phyloP scores from a whole-genome alignment of 2,888 invertebrate species.

The Oithona nana region DNA sequence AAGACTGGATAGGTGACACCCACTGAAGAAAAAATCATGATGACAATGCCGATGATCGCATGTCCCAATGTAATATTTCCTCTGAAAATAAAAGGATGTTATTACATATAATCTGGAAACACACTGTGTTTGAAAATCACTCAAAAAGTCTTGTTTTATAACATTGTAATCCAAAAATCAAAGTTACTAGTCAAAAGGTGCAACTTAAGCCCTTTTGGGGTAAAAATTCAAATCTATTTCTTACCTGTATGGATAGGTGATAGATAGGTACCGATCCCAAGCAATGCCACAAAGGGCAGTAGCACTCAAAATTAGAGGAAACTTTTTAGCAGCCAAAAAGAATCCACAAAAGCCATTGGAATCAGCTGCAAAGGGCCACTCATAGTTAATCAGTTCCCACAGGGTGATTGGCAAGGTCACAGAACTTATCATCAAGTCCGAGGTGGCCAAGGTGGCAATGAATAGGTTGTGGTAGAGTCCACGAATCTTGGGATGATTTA shows the following conservation, averaged over 20 bases:
- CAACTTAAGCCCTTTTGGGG: neutral
- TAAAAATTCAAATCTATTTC: too few relatives aligned
- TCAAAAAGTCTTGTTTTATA: too few relatives aligned
- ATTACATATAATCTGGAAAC: too few relatives aligned
- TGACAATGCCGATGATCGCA: too few relatives aligned
- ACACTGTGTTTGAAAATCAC: too few relatives aligned
- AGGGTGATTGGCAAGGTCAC: neutral
- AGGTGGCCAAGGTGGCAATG: neutral
- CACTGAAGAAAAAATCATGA: too few relatives aligned
- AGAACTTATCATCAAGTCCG: neutral
- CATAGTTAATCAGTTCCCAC: neutral
- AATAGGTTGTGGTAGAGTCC: neutral
- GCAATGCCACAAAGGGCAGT: neutral
- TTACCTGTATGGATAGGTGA: neutral
- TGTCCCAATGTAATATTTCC: too few relatives aligned
- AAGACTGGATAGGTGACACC: too few relatives aligned
- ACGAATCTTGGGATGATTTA: too few relatives aligned
- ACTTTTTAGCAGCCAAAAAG: neutral
- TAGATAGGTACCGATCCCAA: neutral
- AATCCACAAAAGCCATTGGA: neutral
- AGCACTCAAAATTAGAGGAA: neutral
- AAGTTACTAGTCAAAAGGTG: neutral
- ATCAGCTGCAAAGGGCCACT: neutral
- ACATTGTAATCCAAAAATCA: neutral
- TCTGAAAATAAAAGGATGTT: too few relatives aligned